Evolutionary conservation across 2,797 vertebrate species (phyloP), one percentile per base, ranked within the genome.

Genomic region (Bradypodion pumilum): DNA sequence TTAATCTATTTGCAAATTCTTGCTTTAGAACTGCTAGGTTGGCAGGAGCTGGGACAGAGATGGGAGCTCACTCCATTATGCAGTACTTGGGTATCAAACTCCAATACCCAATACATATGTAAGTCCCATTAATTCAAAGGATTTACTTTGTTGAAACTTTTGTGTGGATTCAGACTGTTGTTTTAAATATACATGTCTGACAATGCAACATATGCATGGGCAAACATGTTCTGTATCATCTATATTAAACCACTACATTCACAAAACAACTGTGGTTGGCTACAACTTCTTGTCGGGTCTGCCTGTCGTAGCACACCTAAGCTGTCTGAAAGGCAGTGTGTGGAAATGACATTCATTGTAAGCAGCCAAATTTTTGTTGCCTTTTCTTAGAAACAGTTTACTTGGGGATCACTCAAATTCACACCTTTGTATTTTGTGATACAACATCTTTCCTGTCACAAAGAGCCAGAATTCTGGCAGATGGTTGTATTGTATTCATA

Each of bases 351-450:
- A 46, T 19, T 60, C 27, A 52, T 7, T 69, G 40, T 78, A 42
- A 19, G 49, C 5, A 70, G 46, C 65, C n/a, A 69, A 19, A 68
- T 46, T 44, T n/a, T 40, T 46, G 8, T 10, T 60, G 21, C 35
- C 15, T 59, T 85, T 19, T 70, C 84, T 46, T 78, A 88, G 19
- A 35, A 56, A 72, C 8, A 16, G 59, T 80, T 69, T 70, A 42
- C 35, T 72, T 7, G 9, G 3, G 13, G 35, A 59, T 80, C 49
- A 59, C 16, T 80, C 27, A 70, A 2, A 42, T 72, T 56, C 35
- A 40, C 10, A 27, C n/a, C 46, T 25, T 15, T 69, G 15, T 9
- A 19, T 70, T 69, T 56, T 16, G 16, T 59, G 49, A n/a, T 35
- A 21, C 25, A 59, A 46, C 32, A 16, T 27, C 6, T 29, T 42